Percentiles rank a stretch among this genome's conserved stretches.
phyloP scores from a whole-genome alignment of 2,888 invertebrate genomes.

The Euspilapteryx auroguttella region DNA sequence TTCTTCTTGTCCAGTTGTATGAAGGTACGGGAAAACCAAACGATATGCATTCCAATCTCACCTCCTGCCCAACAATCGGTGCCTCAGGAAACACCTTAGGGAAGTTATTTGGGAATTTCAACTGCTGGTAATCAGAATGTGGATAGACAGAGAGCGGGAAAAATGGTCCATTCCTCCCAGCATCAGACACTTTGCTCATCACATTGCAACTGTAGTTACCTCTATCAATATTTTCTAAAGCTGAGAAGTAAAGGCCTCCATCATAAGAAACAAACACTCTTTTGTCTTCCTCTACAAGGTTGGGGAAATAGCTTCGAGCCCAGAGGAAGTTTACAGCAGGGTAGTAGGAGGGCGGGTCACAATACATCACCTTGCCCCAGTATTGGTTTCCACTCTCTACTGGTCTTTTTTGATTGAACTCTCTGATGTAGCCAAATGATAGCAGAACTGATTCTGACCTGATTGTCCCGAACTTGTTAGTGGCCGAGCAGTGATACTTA shows the following conservation, averaged over 20 bases:
- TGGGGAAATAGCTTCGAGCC: constrained; percentile 87
- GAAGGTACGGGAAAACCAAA: constrained; percentile 95
- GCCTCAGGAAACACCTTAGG: constrained; percentile 95
- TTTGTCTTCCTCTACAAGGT: constrained; percentile 91
- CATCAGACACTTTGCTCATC: constrained; percentile 82
- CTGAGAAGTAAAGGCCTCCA: constrained; percentile 93
- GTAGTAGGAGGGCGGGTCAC: constrained; percentile 91
- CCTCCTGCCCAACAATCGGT: constrained; percentile 86
- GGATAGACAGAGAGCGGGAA: constrained; percentile 81
- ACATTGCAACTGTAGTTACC: constrained; percentile 93
- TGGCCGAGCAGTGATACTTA: constrained; percentile 88
- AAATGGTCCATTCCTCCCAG: constrained; percentile 88
- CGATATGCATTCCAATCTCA: constrained; percentile 91
- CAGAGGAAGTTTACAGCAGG: constrained; percentile 89
- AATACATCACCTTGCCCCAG: constrained; percentile 91
- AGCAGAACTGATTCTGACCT: constrained; percentile 86
- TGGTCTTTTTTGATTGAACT: constrained; percentile 87
- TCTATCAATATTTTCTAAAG: constrained; percentile 86
- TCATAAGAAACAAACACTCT: constrained; percentile 92
- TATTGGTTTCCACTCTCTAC: constrained; percentile 85
- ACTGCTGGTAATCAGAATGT: constrained; percentile 86
- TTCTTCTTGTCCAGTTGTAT: constrained; percentile 89
- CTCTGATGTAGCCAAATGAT: constrained; percentile 87
- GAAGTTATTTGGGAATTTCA: constrained; percentile 93
- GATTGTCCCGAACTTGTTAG: constrained; percentile 87